Base-by-base conservation (phyloP, 2,113 vertebrate genomes). In the Speoplatyrhinus poulsoni region DNA sequence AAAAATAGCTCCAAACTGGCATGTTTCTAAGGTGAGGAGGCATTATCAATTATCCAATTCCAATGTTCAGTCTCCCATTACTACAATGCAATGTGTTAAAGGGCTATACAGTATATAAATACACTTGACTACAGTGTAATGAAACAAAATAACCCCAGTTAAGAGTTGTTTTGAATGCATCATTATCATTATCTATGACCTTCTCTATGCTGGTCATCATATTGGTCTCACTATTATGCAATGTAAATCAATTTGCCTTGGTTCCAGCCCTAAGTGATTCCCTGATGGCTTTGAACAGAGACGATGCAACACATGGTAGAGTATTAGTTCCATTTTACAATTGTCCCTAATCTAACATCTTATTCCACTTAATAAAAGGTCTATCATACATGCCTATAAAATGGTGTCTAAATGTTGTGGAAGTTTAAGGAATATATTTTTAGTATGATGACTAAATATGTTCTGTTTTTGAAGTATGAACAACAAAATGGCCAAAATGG, bases 261-360 rank as follows among this genome's bases (percentile, higher is more conserved):
- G 90, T 93, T 92, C 67, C 90, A 92, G 90, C 87, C 65, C 87
- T 91, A 90, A 90, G 90, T 87, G 90, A 90, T 77, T 91, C 88
- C 85, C 57, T 90, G 90, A 78, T 91, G 91, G 85, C 90, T 90
- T 83, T 93, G 90, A 91, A 88, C 90, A 88, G 89, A 90, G 90
- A 91, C 73, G 90, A 91, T 90, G 86, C 88, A 82, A 73, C 89
- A 80, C 88, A 91, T 87, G 90, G 91, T 92, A 92, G 86, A 89
- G 91, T 92, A 92, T 92, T 86, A 87, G 74, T 87, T 84, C 72
- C 79, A 75, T 81, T 85, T 26, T 85, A 50, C 17, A 83, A 67
- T 76, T 69, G 76, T 78, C 57, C 67, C 76, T 77, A 46, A 73
- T 69, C 63, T 71, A 76, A 86, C 76, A 73, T 60, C 73, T 81